Conservation (phyloP, 1,140 invertebrate genomes). For the Microplitis demolitor region DNA sequence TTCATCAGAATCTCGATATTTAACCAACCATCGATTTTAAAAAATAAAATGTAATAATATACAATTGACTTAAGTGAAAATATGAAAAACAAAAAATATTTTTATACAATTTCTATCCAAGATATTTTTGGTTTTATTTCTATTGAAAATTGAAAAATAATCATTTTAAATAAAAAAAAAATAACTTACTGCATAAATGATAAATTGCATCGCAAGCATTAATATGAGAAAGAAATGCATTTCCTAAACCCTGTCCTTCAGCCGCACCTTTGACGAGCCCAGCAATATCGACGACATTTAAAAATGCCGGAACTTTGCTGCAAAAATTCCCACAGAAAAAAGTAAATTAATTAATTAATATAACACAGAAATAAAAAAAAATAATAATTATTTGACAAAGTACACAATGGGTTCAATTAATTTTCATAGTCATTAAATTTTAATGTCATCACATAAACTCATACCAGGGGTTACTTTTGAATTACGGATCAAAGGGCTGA, state of each 20-base stretch:
- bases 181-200: slow-evolving; percentile 90
- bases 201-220: slow-evolving; percentile 99
- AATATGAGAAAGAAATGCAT: slow-evolving; percentile 98
- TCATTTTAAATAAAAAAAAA: neutral
- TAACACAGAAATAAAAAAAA: neutral
- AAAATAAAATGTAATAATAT: too few relatives aligned
- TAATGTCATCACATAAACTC: neutral
- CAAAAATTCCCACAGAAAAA: slow-evolving; percentile 3
- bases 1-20: too few relatives aligned
- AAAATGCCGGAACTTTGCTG: slow-evolving; percentile 96
- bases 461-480: neutral
- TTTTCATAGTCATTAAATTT: neutral
- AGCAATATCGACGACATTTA: slow-evolving; percentile 98
- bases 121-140: too few relatives aligned
- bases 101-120: too few relatives aligned
- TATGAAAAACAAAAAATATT: too few relatives aligned
- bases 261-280: slow-evolving; percentile 97
- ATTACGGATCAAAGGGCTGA: slow-evolving; percentile 32
- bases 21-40: too few relatives aligned
- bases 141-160: neutral
- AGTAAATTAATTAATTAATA: slow-evolving; percentile 5
- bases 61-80: too few relatives aligned
- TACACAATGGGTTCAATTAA: neutral
- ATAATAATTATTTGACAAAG: neutral
- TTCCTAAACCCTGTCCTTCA: slow-evolving; percentile 97